phyloP scores from a whole-genome alignment of 2,113 vertebrate genomes.

The Saimiri boliviensis region DNA sequence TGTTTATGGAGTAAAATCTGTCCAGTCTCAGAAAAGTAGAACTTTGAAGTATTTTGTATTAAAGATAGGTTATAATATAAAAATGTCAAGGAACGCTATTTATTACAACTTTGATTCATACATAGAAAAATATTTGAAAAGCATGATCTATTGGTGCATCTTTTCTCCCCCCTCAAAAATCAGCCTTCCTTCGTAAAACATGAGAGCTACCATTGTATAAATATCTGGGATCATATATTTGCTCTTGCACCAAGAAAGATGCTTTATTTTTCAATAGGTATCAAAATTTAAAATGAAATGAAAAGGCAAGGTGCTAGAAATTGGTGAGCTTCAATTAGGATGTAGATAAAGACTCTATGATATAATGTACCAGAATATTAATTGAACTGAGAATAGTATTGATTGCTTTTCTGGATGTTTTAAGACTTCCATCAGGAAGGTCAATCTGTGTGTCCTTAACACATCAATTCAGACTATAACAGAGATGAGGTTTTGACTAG shows the following conservation, averaged over 20 bases:
- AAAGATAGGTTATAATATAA: background rate
- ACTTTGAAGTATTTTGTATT: background rate
- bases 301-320: background rate
- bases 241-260: background rate
- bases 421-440: background rate
- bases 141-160: background rate
- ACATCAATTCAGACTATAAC: background rate
- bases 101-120: background rate
- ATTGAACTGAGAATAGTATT: background rate
- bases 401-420: background rate
- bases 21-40: background rate
- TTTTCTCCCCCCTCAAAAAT: background rate
- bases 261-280: background rate
- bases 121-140: background rate
- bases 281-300: background rate
- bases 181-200: background rate
- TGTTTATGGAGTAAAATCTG: background rate
- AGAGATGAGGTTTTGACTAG: background rate
- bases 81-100: background rate
- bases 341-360: background rate
- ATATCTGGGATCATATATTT: background rate
- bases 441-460: background rate
- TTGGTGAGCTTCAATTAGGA: background rate
- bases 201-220: background rate
- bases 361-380: background rate